Conservation (phyloP, 1,140 invertebrate genomes). For the Paracyclopina nana region DNA sequence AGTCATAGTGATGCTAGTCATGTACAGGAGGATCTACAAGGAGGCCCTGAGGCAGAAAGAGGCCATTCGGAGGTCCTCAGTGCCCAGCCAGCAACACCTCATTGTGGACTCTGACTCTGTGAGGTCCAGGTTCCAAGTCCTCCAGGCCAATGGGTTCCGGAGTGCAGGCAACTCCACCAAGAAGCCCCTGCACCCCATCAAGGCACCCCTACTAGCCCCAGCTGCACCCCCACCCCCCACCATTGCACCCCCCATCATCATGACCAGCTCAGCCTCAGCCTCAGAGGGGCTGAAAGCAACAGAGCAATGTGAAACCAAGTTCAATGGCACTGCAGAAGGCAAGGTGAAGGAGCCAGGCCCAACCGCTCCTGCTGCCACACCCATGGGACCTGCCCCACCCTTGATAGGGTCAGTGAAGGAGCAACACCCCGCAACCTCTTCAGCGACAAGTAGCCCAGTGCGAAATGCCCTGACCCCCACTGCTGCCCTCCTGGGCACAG, state of each 20-base stretch:
- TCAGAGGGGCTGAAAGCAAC: too few relatives aligned
- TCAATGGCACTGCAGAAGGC: too few relatives aligned
- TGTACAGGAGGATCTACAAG: slow-evolving; percentile 77
- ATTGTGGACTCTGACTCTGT: slow-evolving; percentile 4
- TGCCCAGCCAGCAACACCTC: slow-evolving; percentile 3
- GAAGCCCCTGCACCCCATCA: too few relatives aligned
- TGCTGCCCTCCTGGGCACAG: not conserved
- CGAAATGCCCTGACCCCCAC: not conserved
- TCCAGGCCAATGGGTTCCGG: slow-evolving; percentile 11
- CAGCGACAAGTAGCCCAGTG: too few relatives aligned
- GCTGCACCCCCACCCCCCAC: too few relatives aligned
- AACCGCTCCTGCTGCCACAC: too few relatives aligned
- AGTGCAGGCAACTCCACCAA: too few relatives aligned
- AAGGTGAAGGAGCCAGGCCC: too few relatives aligned
- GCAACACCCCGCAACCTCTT: not conserved
- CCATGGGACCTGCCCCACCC: not conserved
- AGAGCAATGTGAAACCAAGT: slow-evolving; percentile 3
- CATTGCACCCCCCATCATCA: not conserved
- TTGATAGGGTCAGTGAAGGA: not conserved
- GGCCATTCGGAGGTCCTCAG: slow-evolving; percentile 1
- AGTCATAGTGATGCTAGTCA: slow-evolving; percentile 76
- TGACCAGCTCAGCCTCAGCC: slow-evolving; percentile 1
- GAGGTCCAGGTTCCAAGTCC: not conserved
- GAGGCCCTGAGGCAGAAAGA: slow-evolving; percentile 79
- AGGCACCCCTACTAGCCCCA: too few relatives aligned